Conservation (phyloP, 2,888 invertebrate genomes). For the Keiferia lycopersicella region DNA sequence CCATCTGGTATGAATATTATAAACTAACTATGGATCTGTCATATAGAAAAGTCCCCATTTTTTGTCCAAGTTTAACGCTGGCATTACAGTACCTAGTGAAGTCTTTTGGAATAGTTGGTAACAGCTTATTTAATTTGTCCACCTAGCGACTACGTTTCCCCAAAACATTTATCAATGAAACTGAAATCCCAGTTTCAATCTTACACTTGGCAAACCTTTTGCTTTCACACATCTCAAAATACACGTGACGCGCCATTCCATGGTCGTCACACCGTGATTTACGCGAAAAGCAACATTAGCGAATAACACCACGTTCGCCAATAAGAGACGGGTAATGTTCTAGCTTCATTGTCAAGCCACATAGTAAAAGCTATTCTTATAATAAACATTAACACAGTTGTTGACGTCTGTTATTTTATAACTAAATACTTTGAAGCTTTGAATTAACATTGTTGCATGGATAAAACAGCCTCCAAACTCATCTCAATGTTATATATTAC, state of each 20-base stretch:
- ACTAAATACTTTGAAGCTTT: not conserved
- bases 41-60: too few species aligned
- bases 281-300: slow-evolving; percentile 5
- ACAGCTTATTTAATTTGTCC: too few species aligned
- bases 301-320: not conserved
- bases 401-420: not conserved
- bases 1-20: too few species aligned
- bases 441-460: not conserved
- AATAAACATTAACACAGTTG: not conserved
- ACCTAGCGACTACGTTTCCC: too few species aligned
- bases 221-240: not conserved
- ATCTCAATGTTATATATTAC: too few species aligned
- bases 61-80: too few species aligned
- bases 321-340: not conserved
- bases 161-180: not conserved
- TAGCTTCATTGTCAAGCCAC: not conserved
- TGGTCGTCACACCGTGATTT: slow-evolving; percentile 14
- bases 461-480: too few species aligned
- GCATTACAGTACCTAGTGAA: too few species aligned
- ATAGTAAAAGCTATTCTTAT: slow-evolving; percentile 11
- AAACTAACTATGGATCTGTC: too few species aligned
- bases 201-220: not conserved
- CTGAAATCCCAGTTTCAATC: slow-evolving; percentile 4
- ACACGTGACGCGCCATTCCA: not conserved
- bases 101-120: too few species aligned